Evolutionary conservation across 2,113 vertebrate species (phyloP), one percentile per base, ranked within the genome.

Genomic region (Acanthisitta chloris): DNA sequence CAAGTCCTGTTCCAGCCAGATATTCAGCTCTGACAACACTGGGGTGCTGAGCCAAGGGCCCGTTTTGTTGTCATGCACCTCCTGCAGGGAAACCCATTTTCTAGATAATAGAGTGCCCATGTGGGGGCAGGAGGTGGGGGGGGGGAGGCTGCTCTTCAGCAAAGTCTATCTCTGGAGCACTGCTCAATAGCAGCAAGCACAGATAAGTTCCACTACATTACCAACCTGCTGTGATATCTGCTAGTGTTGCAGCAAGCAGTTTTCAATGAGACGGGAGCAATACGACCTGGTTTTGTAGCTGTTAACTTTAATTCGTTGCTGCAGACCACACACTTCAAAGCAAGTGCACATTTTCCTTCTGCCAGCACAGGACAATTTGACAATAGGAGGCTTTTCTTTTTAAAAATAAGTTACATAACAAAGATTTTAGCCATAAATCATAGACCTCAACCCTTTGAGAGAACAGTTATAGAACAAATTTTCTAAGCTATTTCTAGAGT

Each of bases 1-100:
- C 98, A 97, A 98, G 97, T 96, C 95, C 95, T 94, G 95, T 97
- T 98, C 97, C 98, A 98, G 98, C 80, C 95, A 95, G 95, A 97
- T 91, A 91, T 72, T 96, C 96, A 95, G 79, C 72, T 84, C 55
- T 90, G 88, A 95, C 96, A 97, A 90, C 94, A 70, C 9, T 7
- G 59, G 49, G 25, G 87, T 97, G 96, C 98, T 97, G 95, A 91
- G 96, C 96, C 97, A 97, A 96, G 78, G 59, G 70, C 62, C 38
- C 9, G 10, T 94, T 97, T 94, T 94, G 73, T 64, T 92, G 96
- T 92, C 52, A 42, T 42, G 55, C 34, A 67, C 80, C 89, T 96
- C 98, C 98, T 97, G 95, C 96, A 90, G 96, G 82, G 97, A 97
- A 97, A 86, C 95, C 96, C 85, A 76, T 98, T 98, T 98, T 98